Evolutionary conservation across 2,888 invertebrate species (phyloP), one percentile per base, ranked within the genome.

Genomic region (Drosophila paranaensis): DNA sequence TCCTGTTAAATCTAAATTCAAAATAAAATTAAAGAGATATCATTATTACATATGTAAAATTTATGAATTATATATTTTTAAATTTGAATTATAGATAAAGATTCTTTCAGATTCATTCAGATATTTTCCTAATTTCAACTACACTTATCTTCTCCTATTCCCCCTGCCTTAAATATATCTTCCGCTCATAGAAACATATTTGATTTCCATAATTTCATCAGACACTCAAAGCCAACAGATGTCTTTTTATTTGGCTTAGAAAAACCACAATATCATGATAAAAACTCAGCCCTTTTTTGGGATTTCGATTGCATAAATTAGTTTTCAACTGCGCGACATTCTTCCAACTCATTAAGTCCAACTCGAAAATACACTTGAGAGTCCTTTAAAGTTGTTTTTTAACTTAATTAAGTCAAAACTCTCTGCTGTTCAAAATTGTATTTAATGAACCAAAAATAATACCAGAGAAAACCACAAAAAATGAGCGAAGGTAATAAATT

Each of bases 401-500:
- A 73, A 73, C 82, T 88, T 84, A 88, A 86, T 86, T 87, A 87
- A 86, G 70, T 79, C 80, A 81, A 77, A 77, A 77, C 20, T 46
- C 20, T 46, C 61, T 54, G 43, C 58, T 57, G 77, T 73, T 76
- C 70, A 73, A 89, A 81, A 89, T 85, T 80, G 51, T 72, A 87
- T 77, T 87, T 81, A 87, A 85, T 85, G 89, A 89, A 81, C 80
- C 88, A 85, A 87, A 85, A 89, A 89, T 81, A 74, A 82, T 56
- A 68, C 58, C 75, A 48, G 60, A 87, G 83, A 86, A 87, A 87
- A 79, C 87, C 87, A 57, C 87, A 85, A 73, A 79, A 79, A 81
- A 74, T 65, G 45, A 3, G 53, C 54, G 50, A 66, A 69, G 78
- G 74, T 70, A 69, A 82, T 84, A 82, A 86, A 88, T 83, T 83